Evolutionary conservation across 2,797 vertebrate genomes (phyloP).

Genomic region (Lateolabrax maculatus): DNA sequence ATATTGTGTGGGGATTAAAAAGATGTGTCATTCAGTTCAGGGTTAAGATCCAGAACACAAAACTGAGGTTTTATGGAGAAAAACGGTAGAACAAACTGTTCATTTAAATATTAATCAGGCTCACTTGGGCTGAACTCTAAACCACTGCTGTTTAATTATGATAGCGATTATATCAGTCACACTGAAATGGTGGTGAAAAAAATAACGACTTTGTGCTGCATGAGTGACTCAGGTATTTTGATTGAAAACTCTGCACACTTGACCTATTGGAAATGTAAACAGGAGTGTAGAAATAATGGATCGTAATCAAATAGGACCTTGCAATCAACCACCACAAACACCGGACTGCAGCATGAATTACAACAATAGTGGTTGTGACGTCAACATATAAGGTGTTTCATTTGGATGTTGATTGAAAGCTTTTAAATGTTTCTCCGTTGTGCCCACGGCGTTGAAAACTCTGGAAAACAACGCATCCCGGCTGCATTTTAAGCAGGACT

Average conservation of each 20-base stretch:
- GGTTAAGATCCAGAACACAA: background rate
- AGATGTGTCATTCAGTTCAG: background rate
- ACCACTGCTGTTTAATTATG: constrained; percentile 37
- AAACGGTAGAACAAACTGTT: background rate
- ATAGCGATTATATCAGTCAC: constrained; percentile 41
- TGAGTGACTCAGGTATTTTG: constrained; percentile 44
- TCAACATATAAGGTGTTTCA: background rate
- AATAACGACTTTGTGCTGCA: constrained; percentile 41
- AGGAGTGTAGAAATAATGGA: constrained; percentile 32
- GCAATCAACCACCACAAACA: constrained; percentile 27
- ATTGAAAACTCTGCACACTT: constrained; percentile 27
- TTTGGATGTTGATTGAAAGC: constrained; percentile 18
- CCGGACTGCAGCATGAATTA: background rate
- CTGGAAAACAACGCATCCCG: background rate
- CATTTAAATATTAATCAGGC: background rate
- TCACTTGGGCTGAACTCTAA: constrained; percentile 2
- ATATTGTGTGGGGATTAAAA: no score
- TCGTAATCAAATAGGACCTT: constrained; percentile 28
- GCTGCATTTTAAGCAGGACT: constrained; percentile 40
- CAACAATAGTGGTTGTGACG: background rate
- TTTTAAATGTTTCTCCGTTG: constrained; percentile 4
- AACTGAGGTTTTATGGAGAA: background rate
- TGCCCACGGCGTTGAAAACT: background rate
- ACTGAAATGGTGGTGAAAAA: constrained; percentile 14
- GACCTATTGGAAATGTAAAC: constrained; percentile 49